Conservation (phyloP, 2,888 invertebrate genomes). For the Chrysotoxum bicinctum region DNA sequence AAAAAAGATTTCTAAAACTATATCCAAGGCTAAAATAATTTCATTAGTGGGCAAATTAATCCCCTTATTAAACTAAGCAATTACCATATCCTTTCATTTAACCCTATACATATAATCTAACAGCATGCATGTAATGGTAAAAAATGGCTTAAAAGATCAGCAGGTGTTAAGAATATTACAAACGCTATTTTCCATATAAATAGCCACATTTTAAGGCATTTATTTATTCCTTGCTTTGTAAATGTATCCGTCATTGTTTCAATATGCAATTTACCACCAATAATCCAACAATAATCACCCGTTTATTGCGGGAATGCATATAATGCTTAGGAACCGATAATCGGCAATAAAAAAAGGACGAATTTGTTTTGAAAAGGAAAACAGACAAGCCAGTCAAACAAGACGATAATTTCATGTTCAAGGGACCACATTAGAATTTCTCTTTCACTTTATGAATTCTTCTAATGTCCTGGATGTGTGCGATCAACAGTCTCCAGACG, state of each 20-base stretch:
- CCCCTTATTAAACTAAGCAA: constrained; percentile 1
- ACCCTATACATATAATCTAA: constrained; percentile 43
- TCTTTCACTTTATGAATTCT: constrained; percentile 66
- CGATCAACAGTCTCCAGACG: constrained; percentile 70
- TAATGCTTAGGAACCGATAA: constrained; percentile 68
- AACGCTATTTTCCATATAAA: constrained; percentile 56
- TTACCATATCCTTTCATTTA: constrained; percentile 6
- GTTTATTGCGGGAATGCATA: constrained; percentile 68
- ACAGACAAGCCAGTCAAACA: background rate
- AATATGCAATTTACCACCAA: constrained; percentile 71
- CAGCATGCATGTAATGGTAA: constrained; percentile 33
- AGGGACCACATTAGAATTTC: constrained; percentile 27
- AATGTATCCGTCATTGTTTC: constrained; percentile 68
- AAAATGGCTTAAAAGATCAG: constrained; percentile 28
- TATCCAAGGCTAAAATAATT: constrained; percentile 5
- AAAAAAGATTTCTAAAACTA: background rate
- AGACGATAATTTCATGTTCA: constrained; percentile 12
- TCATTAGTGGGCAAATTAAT: constrained; percentile 3
- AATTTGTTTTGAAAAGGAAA: constrained; percentile 38
- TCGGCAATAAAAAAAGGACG: constrained; percentile 67
- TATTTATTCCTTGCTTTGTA: constrained; percentile 28
- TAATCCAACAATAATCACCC: constrained; percentile 72
- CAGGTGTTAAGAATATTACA: constrained; percentile 62
- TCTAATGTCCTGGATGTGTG: constrained; percentile 56
- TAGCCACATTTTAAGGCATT: constrained; percentile 58